phyloP scores from a whole-genome alignment of 2,888 invertebrate genomes.

The Petrophora chlorosata region DNA sequence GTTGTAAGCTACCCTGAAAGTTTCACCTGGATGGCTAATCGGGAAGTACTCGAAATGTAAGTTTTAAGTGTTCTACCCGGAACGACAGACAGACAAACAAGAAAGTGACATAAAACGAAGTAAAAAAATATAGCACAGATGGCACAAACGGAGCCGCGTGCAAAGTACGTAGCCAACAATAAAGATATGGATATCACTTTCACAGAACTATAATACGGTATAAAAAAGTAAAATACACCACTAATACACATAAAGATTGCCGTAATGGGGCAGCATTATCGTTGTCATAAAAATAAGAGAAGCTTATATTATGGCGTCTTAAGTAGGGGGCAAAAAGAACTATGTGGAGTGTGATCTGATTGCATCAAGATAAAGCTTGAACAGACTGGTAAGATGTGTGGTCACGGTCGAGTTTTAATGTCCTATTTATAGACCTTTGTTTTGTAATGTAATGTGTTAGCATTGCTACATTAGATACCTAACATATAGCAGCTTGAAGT shows the following conservation, averaged over 20 bases:
- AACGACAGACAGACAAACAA: not conserved
- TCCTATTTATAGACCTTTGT: not conserved
- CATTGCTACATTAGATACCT: no score
- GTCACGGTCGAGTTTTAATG: not conserved
- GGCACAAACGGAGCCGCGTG: constrained; percentile 1
- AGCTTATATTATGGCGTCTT: constrained; percentile 17
- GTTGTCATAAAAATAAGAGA: constrained; percentile 20
- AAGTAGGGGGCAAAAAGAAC: constrained; percentile 8
- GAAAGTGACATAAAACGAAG: no score
- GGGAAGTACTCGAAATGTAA: no score
- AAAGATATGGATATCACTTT: constrained; percentile 29
- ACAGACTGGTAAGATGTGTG: no score
- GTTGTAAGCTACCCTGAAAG: no score
- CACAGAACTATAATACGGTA: constrained; percentile 22
- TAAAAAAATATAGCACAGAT: no score
- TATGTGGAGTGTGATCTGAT: constrained; percentile 1
- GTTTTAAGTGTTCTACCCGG: no score
- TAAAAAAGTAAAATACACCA: constrained; percentile 23
- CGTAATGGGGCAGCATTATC: constrained; percentile 25
- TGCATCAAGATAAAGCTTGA: constrained; percentile 5
- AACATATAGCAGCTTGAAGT: no score
- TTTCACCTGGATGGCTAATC: no score
- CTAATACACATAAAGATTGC: constrained; percentile 21
- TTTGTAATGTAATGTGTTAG: no score
- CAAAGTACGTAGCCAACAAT: constrained; percentile 15